Evolutionary conservation across 2,113 vertebrate genomes (phyloP), one percentile per base, ranked within the genome.

Genomic region (Lophotis ruficrista): DNA sequence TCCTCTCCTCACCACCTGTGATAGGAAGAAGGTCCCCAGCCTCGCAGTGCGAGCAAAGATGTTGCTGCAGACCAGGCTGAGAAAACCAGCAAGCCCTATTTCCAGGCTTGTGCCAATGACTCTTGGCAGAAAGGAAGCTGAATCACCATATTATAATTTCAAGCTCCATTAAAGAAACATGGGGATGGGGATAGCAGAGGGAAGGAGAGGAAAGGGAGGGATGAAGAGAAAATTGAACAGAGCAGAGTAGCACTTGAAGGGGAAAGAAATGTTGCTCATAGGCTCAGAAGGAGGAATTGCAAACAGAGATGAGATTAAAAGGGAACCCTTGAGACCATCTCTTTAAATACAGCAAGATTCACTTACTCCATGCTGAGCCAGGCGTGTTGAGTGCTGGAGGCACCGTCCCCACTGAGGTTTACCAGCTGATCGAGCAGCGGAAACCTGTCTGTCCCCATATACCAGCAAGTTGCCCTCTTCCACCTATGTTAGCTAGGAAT

Each of bases 291-390:
- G 77, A 80, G 85, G 86, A 93, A 93, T 84, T 96, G 94, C 96
- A 96, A 96, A 91, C 93, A 94, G 90, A 89, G 91, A 93, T 88
- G 93, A 95, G 87, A 96, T 95, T 95, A 96, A 96, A 97, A 95
- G 68, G 62, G 92, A 96, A 14, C 94, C 88, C 95, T 87, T 93
- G 92, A 91, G 95, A 97, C 78, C 33, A 1, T n/a, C 89, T 89
- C 86, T 96, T 96, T 93, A 96, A 96, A 96, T 95, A 93, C 94
- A 83, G 96, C 73, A 84, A 84, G 92, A 96, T 94, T 92, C 94
- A 89, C 94, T 96, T 89, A 93, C 77, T 96, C 80, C 57, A 43
- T 60, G 80, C 95, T 92, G 95, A 96, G 93, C 86, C 50, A 81
- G 82, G 57, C 57, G 90, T 72, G 69, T 22, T 89, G 88, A 89